Percentiles rank a stretch among this genome's conserved stretches.
phyloP scores from a whole-genome alignment of 2,888 invertebrate species.

The Cylindroiulus punctatus region DNA sequence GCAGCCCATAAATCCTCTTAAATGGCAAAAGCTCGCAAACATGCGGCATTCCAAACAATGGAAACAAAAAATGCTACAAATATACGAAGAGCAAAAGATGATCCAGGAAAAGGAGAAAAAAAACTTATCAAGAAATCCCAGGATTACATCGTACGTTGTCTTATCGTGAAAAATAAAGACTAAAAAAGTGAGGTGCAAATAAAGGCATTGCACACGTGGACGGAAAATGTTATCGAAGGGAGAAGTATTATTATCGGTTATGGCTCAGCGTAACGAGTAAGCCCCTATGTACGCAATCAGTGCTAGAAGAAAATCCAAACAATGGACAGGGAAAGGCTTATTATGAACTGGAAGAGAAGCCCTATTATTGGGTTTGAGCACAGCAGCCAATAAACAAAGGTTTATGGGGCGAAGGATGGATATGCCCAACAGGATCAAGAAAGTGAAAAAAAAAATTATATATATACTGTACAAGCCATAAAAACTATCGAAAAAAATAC shows the following conservation, averaged over 20 bases:
- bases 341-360: constrained; percentile 45
- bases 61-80: not conserved
- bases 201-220: constrained; percentile 40
- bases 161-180: constrained; percentile 5
- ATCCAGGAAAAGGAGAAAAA: not conserved
- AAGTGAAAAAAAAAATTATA: constrained; percentile 21
- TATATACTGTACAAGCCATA: not conserved
- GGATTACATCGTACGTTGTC: constrained; percentile 47
- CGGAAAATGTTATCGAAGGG: constrained; percentile 33
- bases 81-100: not conserved
- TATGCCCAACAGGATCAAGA: constrained; percentile 24
- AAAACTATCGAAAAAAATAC: not conserved
- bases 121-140: constrained; percentile 39
- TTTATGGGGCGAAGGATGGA: constrained; percentile 42
- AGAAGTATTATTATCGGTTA: constrained; percentile 15
- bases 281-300: constrained; percentile 47
- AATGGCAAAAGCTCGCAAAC: not conserved
- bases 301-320: constrained; percentile 43
- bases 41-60: not conserved
- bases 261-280: constrained; percentile 40
- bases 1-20: constrained; percentile 39
- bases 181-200: constrained; percentile 47
- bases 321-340: constrained; percentile 40
- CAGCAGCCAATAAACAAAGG: constrained; percentile 43
- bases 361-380: constrained; percentile 42